Evolutionary conservation across 2,113 vertebrate species (phyloP), one percentile per base, ranked within the genome.

Genomic region (Mugil cephalus): DNA sequence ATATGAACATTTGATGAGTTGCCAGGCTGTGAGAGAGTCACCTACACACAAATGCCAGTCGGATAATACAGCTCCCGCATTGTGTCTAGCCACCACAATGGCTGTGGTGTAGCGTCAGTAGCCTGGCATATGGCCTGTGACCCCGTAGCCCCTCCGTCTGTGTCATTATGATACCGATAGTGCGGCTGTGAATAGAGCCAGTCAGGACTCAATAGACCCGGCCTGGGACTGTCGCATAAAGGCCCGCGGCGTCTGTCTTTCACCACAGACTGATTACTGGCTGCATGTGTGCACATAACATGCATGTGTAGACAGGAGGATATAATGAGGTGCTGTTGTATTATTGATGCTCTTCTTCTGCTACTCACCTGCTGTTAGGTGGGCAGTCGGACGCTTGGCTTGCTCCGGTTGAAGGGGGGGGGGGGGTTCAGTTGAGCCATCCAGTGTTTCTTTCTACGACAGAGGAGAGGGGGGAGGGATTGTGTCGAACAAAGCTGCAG

Each of bases 281-380:
- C 65, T 71, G 83, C 14, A 36, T 83, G 80, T 66, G 80, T 56
- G 74, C 53, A 52, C 71, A 69, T 54, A 30, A 69, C 76, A 34
- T 75, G 84, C 65, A 42, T 80, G 86, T 88, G 86, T 45, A 76
- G 81, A 85, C 80, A 66, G 84, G 77, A 76, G 60, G 69, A 59
- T 77, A 80, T 84, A 92, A 95, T 92, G 89, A 91, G 87, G 65
- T 69, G 12, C 60, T 56, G 56, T 71, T 96, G 76, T 91, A 94
- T 95, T 95, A 94, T 95, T 96, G 86, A 95, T 93, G 90, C 74
- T 72, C 72, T 65, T 84, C 87, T 88, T 81, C 50, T 83, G 83
- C 84, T 90, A 66, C 82, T 78, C 86, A 83, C 92, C 92, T 93
- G 93, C 54, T 94, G 94, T 93, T 88, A 74, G 87, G 83, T 84